Evolutionary conservation across 2,888 invertebrate species (phyloP).

Genomic region (Dasypogon diadema): DNA sequence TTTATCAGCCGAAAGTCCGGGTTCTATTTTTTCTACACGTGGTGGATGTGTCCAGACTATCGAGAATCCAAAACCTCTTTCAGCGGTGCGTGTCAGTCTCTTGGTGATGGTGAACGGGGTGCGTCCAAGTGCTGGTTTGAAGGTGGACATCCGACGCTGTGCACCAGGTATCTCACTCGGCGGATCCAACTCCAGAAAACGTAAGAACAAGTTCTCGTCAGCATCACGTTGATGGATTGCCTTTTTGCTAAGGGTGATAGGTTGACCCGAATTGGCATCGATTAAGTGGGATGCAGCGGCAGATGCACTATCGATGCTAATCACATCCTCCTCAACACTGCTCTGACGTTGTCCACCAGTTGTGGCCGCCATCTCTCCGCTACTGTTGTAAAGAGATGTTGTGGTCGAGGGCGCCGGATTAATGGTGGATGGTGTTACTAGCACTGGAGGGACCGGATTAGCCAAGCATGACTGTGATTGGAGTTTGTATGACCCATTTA

Average conservation of each 20-base stretch:
- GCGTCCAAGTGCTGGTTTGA: constrained; percentile 73
- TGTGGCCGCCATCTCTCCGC: constrained; percentile 53
- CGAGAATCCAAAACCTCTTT: constrained; percentile 85
- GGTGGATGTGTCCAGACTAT: constrained; percentile 92
- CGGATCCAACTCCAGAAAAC: constrained; percentile 86
- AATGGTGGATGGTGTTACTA: constrained; percentile 52
- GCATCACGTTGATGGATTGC: constrained; percentile 75
- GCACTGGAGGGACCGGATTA: constrained; percentile 66
- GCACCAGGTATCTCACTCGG: constrained; percentile 62
- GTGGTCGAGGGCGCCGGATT: constrained; percentile 64
- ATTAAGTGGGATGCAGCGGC: constrained; percentile 56
- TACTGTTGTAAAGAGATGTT: constrained; percentile 45
- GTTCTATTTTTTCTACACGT: constrained; percentile 85
- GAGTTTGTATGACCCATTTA: constrained; percentile 80
- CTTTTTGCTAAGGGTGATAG: constrained; percentile 70
- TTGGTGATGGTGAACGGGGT: constrained; percentile 88
- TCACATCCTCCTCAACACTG: constrained; percentile 66
- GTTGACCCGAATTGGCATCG: constrained; percentile 57
- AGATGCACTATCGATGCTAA: constrained; percentile 64
- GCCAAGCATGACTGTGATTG: constrained; percentile 76
- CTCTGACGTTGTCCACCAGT: constrained; percentile 63
- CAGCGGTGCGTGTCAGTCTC: constrained; percentile 70
- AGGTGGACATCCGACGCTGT: constrained; percentile 64
- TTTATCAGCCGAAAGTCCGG: constrained; percentile 84
- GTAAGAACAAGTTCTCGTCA: constrained; percentile 79